phyloP scores from a whole-genome alignment of 2,888 invertebrate genomes.

The Tridacna gigas region DNA sequence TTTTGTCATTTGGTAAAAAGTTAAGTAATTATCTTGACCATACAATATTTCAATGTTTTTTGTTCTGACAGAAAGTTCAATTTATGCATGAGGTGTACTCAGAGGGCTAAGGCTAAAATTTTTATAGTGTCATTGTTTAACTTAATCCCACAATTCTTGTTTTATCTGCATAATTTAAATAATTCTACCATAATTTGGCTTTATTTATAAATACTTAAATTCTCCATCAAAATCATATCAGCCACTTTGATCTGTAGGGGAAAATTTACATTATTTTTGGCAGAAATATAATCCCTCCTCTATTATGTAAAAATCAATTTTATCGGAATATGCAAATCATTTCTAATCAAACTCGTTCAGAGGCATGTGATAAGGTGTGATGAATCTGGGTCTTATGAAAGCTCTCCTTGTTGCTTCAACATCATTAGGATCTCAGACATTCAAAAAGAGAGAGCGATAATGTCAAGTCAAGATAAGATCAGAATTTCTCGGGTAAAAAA shows the following conservation, averaged over 20 bases:
- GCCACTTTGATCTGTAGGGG: slow-evolving; percentile 24
- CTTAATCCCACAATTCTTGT: slow-evolving; percentile 39
- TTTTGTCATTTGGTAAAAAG: too few species aligned
- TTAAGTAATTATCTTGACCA: too few species aligned
- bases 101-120: not conserved
- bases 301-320: slow-evolving; percentile 68
- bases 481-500: slow-evolving; percentile 59
- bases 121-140: slow-evolving; percentile 33
- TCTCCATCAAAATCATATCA: slow-evolving; percentile 43
- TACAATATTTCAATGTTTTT: too few species aligned
- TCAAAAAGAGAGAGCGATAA: slow-evolving; percentile 53
- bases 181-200: slow-evolving; percentile 46
- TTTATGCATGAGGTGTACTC: not conserved
- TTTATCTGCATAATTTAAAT: slow-evolving; percentile 56
- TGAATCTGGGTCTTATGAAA: slow-evolving; percentile 59
- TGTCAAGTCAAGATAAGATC: slow-evolving; percentile 58
- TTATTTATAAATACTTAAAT: slow-evolving; percentile 61
- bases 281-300: slow-evolving; percentile 64
- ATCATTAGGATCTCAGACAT: slow-evolving; percentile 51
- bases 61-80: too few species aligned
- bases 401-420: slow-evolving; percentile 63
- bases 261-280: slow-evolving; percentile 62
- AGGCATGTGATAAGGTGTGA: slow-evolving; percentile 60
- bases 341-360: slow-evolving; percentile 59
- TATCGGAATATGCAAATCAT: slow-evolving; percentile 67